Conservation (phyloP, 2,888 invertebrate species). For the Chymomyza caudatula region DNA sequence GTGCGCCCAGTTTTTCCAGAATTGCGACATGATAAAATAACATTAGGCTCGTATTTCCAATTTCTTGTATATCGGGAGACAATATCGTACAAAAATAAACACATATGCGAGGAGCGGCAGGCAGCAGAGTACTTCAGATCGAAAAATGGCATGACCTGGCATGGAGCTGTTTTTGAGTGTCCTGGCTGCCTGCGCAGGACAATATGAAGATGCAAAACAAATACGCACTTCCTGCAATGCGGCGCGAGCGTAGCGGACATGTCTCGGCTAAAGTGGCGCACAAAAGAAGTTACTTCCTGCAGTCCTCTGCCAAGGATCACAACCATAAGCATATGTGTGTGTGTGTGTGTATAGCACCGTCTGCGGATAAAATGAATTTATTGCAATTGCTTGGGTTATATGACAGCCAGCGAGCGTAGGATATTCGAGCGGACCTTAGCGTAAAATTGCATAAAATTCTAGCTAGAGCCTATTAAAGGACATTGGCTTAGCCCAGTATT, state of each 20-base stretch:
- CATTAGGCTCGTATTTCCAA: constrained; percentile 68
- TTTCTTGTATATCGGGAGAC: constrained; percentile 20
- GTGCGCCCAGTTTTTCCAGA: constrained; percentile 55
- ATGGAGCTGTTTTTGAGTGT: constrained; percentile 23
- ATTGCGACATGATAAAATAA: constrained; percentile 72
- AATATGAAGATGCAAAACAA: constrained; percentile 65
- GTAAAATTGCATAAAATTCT: constrained; percentile 63
- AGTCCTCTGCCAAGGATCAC: constrained; percentile 14
- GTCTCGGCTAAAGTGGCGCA: constrained; percentile 58
- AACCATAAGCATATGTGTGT: neutral
- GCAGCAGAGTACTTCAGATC: constrained; percentile 32
- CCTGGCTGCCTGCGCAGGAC: constrained; percentile 16
- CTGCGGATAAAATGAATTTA: constrained; percentile 58
- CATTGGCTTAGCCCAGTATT: constrained; percentile 75
- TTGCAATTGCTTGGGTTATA: constrained; percentile 49
- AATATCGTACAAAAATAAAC: constrained; percentile 47
- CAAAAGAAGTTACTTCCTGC: constrained; percentile 71
- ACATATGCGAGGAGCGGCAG: constrained; percentile 34
- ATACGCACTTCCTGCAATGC: constrained; percentile 68
- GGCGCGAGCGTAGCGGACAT: constrained; percentile 38
- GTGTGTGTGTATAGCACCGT: neutral
- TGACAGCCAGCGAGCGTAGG: constrained; percentile 7
- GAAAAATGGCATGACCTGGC: constrained; percentile 35
- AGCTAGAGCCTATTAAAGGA: constrained; percentile 67
- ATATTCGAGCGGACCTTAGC: constrained; percentile 44